Base-by-base conservation (phyloP, 2,888 invertebrate genomes). In the Sarcophaga rosellei region DNA sequence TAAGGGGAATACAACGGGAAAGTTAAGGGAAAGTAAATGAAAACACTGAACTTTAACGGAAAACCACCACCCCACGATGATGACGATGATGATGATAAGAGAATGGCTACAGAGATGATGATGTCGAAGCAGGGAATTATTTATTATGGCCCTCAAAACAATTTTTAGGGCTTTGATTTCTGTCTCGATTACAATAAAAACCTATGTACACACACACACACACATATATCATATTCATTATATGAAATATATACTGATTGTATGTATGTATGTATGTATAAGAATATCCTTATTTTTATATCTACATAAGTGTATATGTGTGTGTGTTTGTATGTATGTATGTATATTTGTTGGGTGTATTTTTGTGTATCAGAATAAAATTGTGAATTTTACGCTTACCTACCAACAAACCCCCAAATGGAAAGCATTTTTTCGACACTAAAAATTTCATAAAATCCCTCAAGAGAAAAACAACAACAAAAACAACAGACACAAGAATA, bases 381-480 rank as follows among this genome's bases (percentile, higher is more conserved):
- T 92, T 91, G 92, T 91, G 90, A 92, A 92, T 92, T 92, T 92
- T 91, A 92, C 92, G 92, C 91, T 92, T 90, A 92, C 92, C 92
- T 91, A 89, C 91, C 84, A 89, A 89, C 90, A 91, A 90, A 90
- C 91, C 92, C 90, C 89, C 91, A 79, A 79, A 86, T 89, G 86
- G 89, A 88, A 90, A 89, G 83, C 89, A 89, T 89, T 90, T 90
- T 89, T 88, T 89, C 85, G 79, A 81, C 87, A 81, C 80, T 77
- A 81, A 62, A 53, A 84, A 77, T 74, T 84, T 77, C 74, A 74
- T 85, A 84, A 76, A 84, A 76, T 75, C 62, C 73, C 21, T 17
- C 21, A 35, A 68, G 57, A 23, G 44, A 59, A 35, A 4, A 57
- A 61, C 15, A 63, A 53, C 15, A 53, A 53, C 5, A 47, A 47